Percentiles rank a stretch among this genome's conserved stretches.
Evolutionary conservation across 2,113 vertebrate genomes (phyloP).

Genomic region (Oryzias woworae): DNA sequence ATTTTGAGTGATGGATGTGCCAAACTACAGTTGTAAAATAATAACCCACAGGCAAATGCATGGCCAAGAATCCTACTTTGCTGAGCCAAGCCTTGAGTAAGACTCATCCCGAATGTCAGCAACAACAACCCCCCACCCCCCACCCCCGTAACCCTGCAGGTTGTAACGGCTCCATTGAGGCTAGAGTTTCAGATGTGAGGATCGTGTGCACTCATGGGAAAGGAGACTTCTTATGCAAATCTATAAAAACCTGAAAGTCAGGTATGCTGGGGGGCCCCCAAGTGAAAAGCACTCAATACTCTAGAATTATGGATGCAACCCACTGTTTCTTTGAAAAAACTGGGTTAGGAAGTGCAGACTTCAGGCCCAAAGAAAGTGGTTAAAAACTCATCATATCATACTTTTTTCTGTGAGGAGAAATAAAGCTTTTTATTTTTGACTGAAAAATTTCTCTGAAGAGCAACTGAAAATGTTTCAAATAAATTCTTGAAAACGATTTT

Average conservation of each 20-base stretch:
- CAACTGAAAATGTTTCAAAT: too few species aligned
- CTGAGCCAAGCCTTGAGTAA: slow-evolving; percentile 11
- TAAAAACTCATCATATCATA: too few species aligned
- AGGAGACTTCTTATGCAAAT: neutral
- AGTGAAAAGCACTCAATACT: too few species aligned
- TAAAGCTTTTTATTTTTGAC: too few species aligned
- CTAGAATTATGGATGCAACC: too few species aligned
- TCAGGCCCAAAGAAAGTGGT: too few species aligned
- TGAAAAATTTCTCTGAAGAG: too few species aligned
- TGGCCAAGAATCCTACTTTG: slow-evolving; percentile 4
- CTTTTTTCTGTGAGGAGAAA: too few species aligned
- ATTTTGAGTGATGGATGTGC: slow-evolving; percentile 13
- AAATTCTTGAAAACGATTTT: too few species aligned
- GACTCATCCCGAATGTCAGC: neutral
- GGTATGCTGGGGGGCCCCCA: neutral
- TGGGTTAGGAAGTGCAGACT: too few species aligned
- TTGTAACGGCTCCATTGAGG: neutral
- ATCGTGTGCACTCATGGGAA: neutral
- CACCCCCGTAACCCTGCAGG: slow-evolving; percentile 4
- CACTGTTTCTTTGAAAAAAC: too few species aligned
- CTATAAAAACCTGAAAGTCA: neutral
- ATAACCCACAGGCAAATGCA: slow-evolving; percentile 2
- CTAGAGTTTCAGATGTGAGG: neutral
- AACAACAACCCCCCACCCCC: neutral
- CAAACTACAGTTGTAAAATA: slow-evolving; percentile 24